phyloP scores from a whole-genome alignment of 1,140 invertebrate species.

The Macrocentrus cingulum region DNA sequence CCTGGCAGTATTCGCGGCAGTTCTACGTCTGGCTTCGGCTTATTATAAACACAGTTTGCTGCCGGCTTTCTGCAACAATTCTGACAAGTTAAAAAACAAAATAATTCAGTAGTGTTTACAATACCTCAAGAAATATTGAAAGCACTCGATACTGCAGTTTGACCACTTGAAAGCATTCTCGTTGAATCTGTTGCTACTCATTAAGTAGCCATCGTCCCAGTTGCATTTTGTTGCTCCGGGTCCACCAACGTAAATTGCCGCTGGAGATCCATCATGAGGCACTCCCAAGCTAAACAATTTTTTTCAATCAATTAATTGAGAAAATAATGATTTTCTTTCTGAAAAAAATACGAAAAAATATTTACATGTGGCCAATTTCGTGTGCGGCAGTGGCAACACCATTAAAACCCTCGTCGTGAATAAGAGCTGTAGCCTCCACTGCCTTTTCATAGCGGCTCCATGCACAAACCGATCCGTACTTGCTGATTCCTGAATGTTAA shows the following conservation, averaged over 20 bases:
- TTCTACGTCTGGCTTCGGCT: background rate
- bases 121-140: slow-evolving; percentile 25
- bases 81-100: no score
- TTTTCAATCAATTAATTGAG: background rate
- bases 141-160: slow-evolving; percentile 25
- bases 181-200: slow-evolving; percentile 27
- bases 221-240: slow-evolving; percentile 26
- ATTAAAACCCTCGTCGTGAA: slow-evolving; percentile 27
- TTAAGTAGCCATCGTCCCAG: slow-evolving; percentile 29
- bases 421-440: slow-evolving; percentile 17
- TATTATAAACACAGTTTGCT: slow-evolving; percentile 3
- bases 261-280: slow-evolving; percentile 28
- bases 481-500: slow-evolving; percentile 25
- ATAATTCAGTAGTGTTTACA: background rate
- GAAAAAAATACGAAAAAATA: background rate
- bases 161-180: slow-evolving; percentile 24
- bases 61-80: background rate
- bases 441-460: slow-evolving; percentile 6
- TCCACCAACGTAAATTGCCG: slow-evolving; percentile 22
- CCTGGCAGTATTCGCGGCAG: slow-evolving; percentile 8
- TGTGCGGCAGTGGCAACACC: slow-evolving; percentile 28
- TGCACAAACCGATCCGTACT: slow-evolving; percentile 22
- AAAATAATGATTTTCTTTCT: background rate
- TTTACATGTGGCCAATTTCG: slow-evolving; percentile 27
- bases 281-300: slow-evolving; percentile 26